Base-by-base conservation (phyloP, 2,888 invertebrate genomes). In the Tetrapedia diversipes region DNA sequence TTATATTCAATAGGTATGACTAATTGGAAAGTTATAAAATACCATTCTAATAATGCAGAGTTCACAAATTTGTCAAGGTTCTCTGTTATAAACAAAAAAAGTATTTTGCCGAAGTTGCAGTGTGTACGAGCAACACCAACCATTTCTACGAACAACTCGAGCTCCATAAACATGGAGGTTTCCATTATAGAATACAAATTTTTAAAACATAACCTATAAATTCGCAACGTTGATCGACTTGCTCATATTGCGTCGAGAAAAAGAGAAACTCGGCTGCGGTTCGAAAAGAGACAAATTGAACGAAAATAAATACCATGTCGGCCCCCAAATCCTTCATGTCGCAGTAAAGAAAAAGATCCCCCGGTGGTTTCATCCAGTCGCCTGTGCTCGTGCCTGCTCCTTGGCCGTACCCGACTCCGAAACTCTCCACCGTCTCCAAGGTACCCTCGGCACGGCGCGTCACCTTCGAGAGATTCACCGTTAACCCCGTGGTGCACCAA, bases 271-370 rank as follows among this genome's bases (percentile, higher is more conserved):
- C 24, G 19, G 22, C 19, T 7, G 0, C 0, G 10, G 4, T n/a
- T n/a, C 14, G 27, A 24, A 63, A 34, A 19, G 16, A 34, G 8
- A 22, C 1, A 51, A 19, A 51, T 32, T 43, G 64, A 49, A 43
- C 39, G 14, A 39, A 41, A 39, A 53, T 64, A 49, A 67, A 68
- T 93, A 96, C 95, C 95, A 96, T 95, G 93, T 95, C 95, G 93
- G 95, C 95, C 94, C 95, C 95, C 95, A 95, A 95, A 93, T 95
- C 95, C 94, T 94, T 95, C 95, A 95, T 95, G 94, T 95, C 95
- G 92, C 94, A 93, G 93, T 94, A 93, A 92, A 94, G 94, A 93
- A 95, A 94, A 92, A 94, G 93, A 91, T 94, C 94, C 93, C 94
- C 94, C 93, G 94, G 94, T 92, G 94, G 94, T 94, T 94, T 94